Evolutionary conservation across 2,888 invertebrate species (phyloP), one percentile per base, ranked within the genome.

Genomic region (Seira ritae): DNA sequence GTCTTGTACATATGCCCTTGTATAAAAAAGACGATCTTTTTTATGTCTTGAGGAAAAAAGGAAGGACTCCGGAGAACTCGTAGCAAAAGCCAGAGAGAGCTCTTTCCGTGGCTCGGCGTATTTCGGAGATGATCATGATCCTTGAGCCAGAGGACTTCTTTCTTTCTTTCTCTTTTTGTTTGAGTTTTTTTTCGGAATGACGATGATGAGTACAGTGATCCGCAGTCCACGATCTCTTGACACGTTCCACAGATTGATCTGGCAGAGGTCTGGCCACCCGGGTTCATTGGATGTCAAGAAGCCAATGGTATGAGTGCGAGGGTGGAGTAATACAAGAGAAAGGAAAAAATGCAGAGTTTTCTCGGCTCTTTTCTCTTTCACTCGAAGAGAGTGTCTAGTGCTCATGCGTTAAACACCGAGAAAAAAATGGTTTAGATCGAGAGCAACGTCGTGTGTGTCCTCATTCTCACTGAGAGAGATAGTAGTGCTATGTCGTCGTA

Each of bases 201-300:
- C 31, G 31, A 31, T 31, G 31, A 31, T 31, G 31, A 31, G 31
- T 31, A 31, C 31, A 8, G 84, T 77, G 79, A 82, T 85, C 78
- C 81, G 46, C 70, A 86, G 86, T 86, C 81, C 85, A 86, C 85
- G 86, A 86, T 88, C 88, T 88, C 87, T 88, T 88, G 88, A 88
- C 88, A 88, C 87, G 86, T 87, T 88, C 85, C 87, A 79, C 87
- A 87, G 88, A 88, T 88, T 88, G 87, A 88, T 87, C 86, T 87
- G 88, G 82, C 86, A 87, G 87, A 87, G 87, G 87, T 80, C 80
- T 86, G 85, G 86, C 85, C 87, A 87, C 87, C 88, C 87, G 87
- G 88, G 87, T 88, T 87, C 88, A 88, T 88, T 88, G 88, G 88
- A 86, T 88, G 85, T 87, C 87, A 86, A 85, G 80, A 88, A 88